phyloP scores from a whole-genome alignment of 2,888 invertebrate genomes.

The Bruchidius siliquastri region DNA sequence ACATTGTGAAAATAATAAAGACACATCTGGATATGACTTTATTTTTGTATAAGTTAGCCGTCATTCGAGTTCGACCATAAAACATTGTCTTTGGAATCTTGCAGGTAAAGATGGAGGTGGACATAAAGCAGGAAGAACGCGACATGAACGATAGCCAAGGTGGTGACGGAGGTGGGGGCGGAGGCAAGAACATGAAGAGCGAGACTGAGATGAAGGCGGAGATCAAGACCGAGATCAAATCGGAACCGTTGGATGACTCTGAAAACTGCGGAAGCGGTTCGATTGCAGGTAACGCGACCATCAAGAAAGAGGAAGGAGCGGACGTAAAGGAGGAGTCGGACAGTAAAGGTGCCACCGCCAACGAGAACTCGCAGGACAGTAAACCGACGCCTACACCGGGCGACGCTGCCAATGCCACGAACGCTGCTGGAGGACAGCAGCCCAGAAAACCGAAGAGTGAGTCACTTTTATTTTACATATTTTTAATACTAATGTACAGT shows the following conservation, averaged over 20 bases:
- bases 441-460: constrained; percentile 61
- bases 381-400: constrained; percentile 3
- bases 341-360: background rate
- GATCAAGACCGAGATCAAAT: constrained; percentile 55
- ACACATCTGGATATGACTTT: no score
- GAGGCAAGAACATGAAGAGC: constrained; percentile 53
- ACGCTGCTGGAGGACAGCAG: constrained; percentile 26
- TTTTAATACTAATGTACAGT: no score
- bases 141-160: constrained; percentile 50
- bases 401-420: constrained; percentile 47
- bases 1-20: background rate
- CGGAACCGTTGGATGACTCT: constrained; percentile 54
- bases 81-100: background rate
- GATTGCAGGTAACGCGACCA: background rate
- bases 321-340: background rate
- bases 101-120: constrained; percentile 56
- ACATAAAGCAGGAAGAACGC: constrained; percentile 63
- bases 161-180: constrained; percentile 56
- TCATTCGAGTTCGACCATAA: no score
- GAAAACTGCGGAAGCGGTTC: constrained; percentile 18
- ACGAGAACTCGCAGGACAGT: background rate
- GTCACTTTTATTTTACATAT: constrained; percentile 40
- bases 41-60: no score
- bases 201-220: constrained; percentile 45
- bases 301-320: background rate